phyloP scores from a whole-genome alignment of 2,797 vertebrate species.

The Thamnophis elegans region DNA sequence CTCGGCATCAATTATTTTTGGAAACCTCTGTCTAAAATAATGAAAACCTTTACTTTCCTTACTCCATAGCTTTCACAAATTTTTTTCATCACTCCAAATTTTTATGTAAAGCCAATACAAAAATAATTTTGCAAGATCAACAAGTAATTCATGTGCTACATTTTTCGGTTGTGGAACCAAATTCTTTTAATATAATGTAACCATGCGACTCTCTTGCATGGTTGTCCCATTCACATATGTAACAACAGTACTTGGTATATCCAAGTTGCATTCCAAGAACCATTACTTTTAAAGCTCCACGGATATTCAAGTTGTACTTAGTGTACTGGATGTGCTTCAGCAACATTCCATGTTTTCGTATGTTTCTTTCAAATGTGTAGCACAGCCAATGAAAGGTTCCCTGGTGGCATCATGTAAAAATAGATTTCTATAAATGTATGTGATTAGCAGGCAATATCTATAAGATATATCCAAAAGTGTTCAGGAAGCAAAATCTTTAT shows the following conservation, averaged over 20 bases:
- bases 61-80: background rate
- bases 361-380: background rate
- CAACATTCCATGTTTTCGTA: background rate
- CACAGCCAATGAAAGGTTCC: background rate
- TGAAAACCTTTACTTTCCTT: background rate
- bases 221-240: background rate
- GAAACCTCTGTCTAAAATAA: background rate
- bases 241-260: background rate
- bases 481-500: background rate
- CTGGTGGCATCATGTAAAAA: background rate
- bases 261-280: background rate
- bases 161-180: background rate
- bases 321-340: background rate
- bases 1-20: background rate
- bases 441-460: background rate
- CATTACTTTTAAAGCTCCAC: background rate
- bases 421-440: background rate
- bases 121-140: background rate
- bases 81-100: background rate
- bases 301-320: background rate
- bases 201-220: background rate
- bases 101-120: background rate
- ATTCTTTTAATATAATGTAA: background rate
- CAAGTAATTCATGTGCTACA: background rate
- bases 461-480: background rate